Evolutionary conservation across 2,888 invertebrate genomes (phyloP), one percentile per base, ranked within the genome.

Genomic region (Xylocampa areola): DNA sequence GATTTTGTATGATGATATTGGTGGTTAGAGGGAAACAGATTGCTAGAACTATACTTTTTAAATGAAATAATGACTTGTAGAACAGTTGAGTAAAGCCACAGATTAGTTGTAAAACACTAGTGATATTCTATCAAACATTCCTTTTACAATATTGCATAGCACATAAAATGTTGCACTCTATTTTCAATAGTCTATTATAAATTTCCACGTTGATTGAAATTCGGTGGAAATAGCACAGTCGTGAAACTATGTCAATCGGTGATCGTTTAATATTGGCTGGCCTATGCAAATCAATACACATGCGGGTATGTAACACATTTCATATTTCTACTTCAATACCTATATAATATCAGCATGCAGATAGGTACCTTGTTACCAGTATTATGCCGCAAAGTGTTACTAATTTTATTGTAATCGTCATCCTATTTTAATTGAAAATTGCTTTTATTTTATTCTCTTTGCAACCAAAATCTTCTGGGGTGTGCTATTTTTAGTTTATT

Each of bases 171-270:
- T 35, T 19, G 7, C n/a, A 23, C 19, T 36, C 7, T 17, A 49
- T 53, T 65, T 65, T 59, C 44, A 59, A 50, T 33, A 47, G 47
- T 48, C 44, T 45, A 68, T 59, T 62, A 67, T 50, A 54, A 39
- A 54, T 68, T 52, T 62, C 10, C 39, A 53, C 43, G 50, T 57
- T 49, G 58, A 68, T 68, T 68, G 54, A 58, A 67, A 72, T 45
- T 54, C 51, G 37, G 33, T 55, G 37, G 51, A 58, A 58, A 68
- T 49, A 47, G 45, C n/a, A n/a, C 37, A 58, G 29, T 44, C 29
- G 29, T 35, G 49, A 53, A 71, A 61, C 68, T 67, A 60, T 71
- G 55, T 71, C 58, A 63, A 51, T 70, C 54, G 73, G 39, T 45
- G 29, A 62, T 68, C 68, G 62, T 62, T 72, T 69, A 54, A 53